Base-by-base conservation (phyloP, 2,113 vertebrate genomes). In the Loxodonta africana region DNA sequence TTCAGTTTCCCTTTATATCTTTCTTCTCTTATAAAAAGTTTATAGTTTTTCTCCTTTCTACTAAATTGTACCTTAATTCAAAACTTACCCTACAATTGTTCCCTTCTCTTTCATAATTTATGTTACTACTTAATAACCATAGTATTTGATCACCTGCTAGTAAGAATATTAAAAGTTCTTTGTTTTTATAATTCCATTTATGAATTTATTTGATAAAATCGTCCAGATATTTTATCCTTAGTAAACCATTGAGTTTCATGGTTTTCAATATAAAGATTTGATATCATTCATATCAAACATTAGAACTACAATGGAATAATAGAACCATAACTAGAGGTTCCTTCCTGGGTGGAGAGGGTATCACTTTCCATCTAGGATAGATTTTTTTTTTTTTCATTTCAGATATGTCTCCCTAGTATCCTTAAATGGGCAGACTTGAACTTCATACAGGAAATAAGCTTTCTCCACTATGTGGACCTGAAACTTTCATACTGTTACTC, bases 101-200 rank as follows among this genome's bases (percentile, higher is more conserved):
- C 33, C 80, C 26, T 51, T 92, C 98, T 95, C 53, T 95, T 71
- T 96, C 73, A 41, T 93, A 81, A 26, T 93, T 57, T 94, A 96
- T 57, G 57, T 3, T 89, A 67, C 90, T 95, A 71, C 28, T 96
- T 95, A 97, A 60, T 73, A 46, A 2, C 2, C 7, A 94, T 62
- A 88, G 37, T 92, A 76, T 97, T 96, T 95, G 46, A 96, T 91
- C 60, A 89, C 44, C n/a, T 73, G 94, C 0, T 87, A 48, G 44
- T 82, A 46, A 91, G 67, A 74, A 88, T 74, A 88, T 95, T 89
- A 51, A 21, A 83, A 88, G 83, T 88, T 6, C 2, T 94, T 65
- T 53, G 44, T 53, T 73, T 88, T 86, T 83, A 90, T 82, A 83
- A 63, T 90, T 74, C 48, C 80, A 4, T 71, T 21, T 53, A 71